Evolutionary conservation across 1,140 invertebrate species (phyloP), one percentile per base, ranked within the genome.

Genomic region (Centruroides vittatus): DNA sequence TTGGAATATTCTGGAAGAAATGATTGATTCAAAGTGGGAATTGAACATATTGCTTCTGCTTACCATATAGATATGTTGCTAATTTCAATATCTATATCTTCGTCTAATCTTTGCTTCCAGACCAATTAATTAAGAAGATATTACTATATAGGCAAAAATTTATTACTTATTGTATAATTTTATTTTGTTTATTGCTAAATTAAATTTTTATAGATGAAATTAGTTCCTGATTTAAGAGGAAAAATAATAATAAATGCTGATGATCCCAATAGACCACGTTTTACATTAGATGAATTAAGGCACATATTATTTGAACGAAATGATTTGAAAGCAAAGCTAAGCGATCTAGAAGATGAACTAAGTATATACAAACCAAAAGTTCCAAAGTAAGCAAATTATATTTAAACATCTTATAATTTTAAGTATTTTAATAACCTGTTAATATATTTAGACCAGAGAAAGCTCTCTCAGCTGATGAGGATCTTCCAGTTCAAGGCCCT

Each of bases 401-500:
- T 63, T 56, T 4, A 54, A 35, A 5, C n/a, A n/a, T n/a, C 62
- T 55, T 12, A 13, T 61, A 41, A 23, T 9, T 50, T 53, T 41
- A 41, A 41, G 8, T 41, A 5, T 8, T 41, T 41, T 41, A 41
- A n/a, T 13, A 51, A 8, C 8, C 10, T 6, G 23, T 51, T 59
- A 35, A 9, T 51, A 12, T 59, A 35, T 59, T n/a, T 3, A 54
- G 34, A 36, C 12, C 34, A 47, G 41, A 41, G 8, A 41, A 41
- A 41, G 8, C 41, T 8, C 5, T 8, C 8, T 41, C 41, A 6
- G 5, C 41, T n/a, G 83, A 84, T 57, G 84, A 87, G 50, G 89
- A 93, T 69, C 82, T 86, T 46, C 87, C 90, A 35, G 93, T 98
- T 3, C 91, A 97, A 76, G 94, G 94, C 12, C 94, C 94, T 35